Evolutionary conservation across 2,113 vertebrate species (phyloP).

Genomic region (Phainopepla nitens): DNA sequence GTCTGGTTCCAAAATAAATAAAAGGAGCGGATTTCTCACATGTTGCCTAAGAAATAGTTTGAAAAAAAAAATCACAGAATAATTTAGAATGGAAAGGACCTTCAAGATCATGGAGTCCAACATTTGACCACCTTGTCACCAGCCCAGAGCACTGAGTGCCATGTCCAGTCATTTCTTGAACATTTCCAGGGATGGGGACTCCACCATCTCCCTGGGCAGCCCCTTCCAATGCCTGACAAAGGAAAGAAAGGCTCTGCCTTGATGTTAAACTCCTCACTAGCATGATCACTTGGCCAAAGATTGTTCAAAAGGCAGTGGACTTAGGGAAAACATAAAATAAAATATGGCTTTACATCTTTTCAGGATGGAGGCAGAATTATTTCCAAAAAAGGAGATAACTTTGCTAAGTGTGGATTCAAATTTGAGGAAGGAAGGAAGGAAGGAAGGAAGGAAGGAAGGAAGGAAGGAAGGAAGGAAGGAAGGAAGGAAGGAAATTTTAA

Average conservation of each 20-base stretch:
- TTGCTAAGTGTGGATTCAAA: background rate
- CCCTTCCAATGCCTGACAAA: background rate
- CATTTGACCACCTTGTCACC: background rate
- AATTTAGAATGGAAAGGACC: background rate
- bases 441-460: too few relatives aligned
- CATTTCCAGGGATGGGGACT: background rate
- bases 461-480: background rate
- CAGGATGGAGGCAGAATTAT: background rate
- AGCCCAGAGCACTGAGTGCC: background rate
- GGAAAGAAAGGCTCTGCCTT: background rate
- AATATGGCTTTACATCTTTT: background rate
- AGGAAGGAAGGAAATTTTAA: background rate
- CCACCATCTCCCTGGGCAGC: background rate
- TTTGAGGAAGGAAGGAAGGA: too few relatives aligned
- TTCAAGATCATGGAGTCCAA: background rate
- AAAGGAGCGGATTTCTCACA: background rate
- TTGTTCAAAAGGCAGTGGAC: slow-evolving; percentile 1
- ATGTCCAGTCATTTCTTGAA: fast-evolving
- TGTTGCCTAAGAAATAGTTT: background rate
- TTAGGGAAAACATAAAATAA: background rate
- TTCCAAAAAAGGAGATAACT: background rate
- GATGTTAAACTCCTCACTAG: background rate
- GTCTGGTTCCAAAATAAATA: background rate
- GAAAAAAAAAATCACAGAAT: background rate
- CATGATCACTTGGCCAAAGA: background rate